phyloP scores from a whole-genome alignment of 2,888 invertebrate species.

The Smittia sp. region DNA sequence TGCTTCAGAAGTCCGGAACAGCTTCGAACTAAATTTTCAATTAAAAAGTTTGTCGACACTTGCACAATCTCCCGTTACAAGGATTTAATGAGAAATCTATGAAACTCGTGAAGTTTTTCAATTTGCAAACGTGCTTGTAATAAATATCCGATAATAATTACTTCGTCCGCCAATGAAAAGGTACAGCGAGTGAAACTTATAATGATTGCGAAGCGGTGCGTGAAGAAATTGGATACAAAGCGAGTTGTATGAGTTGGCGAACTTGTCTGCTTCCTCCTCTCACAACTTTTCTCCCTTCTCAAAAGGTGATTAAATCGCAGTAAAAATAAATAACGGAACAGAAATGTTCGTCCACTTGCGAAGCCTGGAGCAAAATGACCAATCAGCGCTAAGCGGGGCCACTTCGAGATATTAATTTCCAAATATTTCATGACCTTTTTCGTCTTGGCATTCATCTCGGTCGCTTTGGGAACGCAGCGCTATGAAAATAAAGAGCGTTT shows the following conservation, averaged over 20 bases:
- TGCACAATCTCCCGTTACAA: neutral
- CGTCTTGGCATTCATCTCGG: neutral
- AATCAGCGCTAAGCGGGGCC: neutral
- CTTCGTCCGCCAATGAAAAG: neutral
- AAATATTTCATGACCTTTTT: conserved; percentile 10
- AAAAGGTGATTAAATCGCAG: neutral
- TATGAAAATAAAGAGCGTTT: neutral
- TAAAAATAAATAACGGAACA: neutral
- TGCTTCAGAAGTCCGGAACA: too few relatives aligned
- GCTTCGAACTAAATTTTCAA: too few relatives aligned
- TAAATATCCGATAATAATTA: neutral
- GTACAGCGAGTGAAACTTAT: neutral
- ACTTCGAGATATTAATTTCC: neutral
- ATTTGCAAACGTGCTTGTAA: neutral
- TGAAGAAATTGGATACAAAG: neutral
- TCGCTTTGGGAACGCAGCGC: neutral
- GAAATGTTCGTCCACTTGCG: neutral
- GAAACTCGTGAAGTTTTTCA: neutral
- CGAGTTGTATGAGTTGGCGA: neutral
- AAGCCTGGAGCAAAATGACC: neutral
- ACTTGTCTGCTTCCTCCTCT: neutral
- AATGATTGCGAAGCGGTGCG: neutral
- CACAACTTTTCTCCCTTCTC: neutral
- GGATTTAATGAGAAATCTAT: too few relatives aligned
- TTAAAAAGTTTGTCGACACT: neutral